Base-by-base conservation (phyloP, 2,888 invertebrate genomes). In the Andrena flavipes region DNA sequence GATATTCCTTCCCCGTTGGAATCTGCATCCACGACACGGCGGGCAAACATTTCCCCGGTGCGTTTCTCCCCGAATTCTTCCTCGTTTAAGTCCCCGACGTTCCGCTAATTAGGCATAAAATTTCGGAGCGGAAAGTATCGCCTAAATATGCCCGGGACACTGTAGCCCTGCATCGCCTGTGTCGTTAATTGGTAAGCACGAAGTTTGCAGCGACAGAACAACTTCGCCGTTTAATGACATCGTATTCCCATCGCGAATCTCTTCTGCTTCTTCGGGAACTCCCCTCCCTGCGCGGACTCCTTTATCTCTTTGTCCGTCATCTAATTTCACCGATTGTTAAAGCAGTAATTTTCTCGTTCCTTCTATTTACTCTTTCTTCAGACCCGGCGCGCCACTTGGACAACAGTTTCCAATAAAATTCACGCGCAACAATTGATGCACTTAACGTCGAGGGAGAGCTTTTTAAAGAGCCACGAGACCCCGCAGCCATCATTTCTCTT, bases 281-380 rank as follows among this genome's bases (percentile, higher is more conserved):
- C 20, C 8, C 16, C 51, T 42, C 26, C n/a, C 69, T 29, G 26
- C 0, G 26, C n/a, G 54, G 26, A n/a, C 23, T 6, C 48, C 5
- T 42, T 63, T 63, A 33, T 63, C 49, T 54, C 51, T 56, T 63
- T 63, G 67, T 82, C 49, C 64, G 42, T 30, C 48, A 67, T 64
- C 70, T 82, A 54, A 60, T 82, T 62, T 63, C 56, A 56, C 35
- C 70, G 65, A 71, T 76, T 71, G 67, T 49, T 20, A 30, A 42
- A 42, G 63, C 67, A 81, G 51, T 65, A 51, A 76, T 62, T 71
- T 67, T 65, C 65, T 6, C 26, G 59, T 30, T 35, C 20, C 42
- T 20, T 20, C 51, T 29, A 75, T 81, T 54, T 42, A 67, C 48
- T 62, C 29, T 29, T 29, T 35, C 10, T 26, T 30, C 48, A 5